These are phyloP conservation scores for Drosophila aldrichi DNA, from an alignment of 2,888 invertebrate species.

Conservation along the genomic window DNA sequence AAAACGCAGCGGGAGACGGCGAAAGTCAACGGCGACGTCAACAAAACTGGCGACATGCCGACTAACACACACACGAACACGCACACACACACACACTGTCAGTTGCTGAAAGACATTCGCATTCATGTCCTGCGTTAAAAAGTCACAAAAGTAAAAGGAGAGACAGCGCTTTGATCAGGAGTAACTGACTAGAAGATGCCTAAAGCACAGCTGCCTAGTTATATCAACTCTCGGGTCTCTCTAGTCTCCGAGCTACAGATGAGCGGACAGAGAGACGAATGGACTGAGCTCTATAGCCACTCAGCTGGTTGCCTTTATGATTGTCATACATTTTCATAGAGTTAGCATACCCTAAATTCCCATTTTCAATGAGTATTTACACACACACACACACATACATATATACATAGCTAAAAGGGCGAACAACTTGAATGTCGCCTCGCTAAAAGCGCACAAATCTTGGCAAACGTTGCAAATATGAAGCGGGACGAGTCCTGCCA, in stretches of 20 bases:
- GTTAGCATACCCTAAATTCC: background rate
- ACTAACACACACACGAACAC: slow-evolving; percentile 37
- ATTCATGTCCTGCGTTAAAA: slow-evolving; percentile 70
- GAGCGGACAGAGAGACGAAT: background rate
- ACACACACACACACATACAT: slow-evolving; percentile 10
- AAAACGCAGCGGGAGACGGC: slow-evolving; percentile 67
- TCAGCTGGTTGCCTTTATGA: background rate
- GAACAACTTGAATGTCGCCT: slow-evolving; percentile 60
- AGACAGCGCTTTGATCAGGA: background rate
- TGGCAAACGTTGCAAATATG: slow-evolving; percentile 62
- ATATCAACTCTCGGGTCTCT: no score
- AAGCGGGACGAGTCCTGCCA: slow-evolving; percentile 43
- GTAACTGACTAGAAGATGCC: slow-evolving; percentile 1
- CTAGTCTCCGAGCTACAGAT: no score
- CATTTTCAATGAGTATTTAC: background rate
- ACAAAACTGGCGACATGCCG: slow-evolving; percentile 74
- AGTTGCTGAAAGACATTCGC: slow-evolving; percentile 39
- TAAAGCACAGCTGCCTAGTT: no score
- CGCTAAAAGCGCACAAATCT: slow-evolving; percentile 77
- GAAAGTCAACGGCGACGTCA: slow-evolving; percentile 48
- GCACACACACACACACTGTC: background rate
- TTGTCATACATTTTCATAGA: background rate
- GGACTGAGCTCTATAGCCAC: background rate
- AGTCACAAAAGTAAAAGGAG: slow-evolving; percentile 52
- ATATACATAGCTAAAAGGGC: slow-evolving; percentile 10